Evolutionary conservation across 2,797 vertebrate species (phyloP), one percentile per base, ranked within the genome.

Genomic region (Pseudomugil tenellus): DNA sequence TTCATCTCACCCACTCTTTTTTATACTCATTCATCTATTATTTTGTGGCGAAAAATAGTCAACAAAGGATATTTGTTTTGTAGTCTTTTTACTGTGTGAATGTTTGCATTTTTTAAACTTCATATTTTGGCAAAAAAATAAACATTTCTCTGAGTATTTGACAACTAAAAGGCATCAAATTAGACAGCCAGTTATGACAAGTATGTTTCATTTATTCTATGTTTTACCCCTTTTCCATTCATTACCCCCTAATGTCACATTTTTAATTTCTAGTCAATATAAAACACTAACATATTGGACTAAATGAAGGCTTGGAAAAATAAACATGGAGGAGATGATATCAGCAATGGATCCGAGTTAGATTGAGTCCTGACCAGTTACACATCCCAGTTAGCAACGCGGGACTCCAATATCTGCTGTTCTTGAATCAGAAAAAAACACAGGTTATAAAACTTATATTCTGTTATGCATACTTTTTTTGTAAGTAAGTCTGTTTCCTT

Each of bases 161-260:
- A 28, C 26, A 39, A 70, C 56, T 41, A 54, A 61, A 48, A 67
- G 57, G 65, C 80, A 73, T 60, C 56, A 86, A 72, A 87, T 85
- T 23, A 69, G 26, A 60, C 70, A 56, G 61, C 59, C 56, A 64
- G 63, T 58, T 58, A 52, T 80, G 76, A 76, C 70, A 68, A 25
- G 37, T 25, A 1, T 41, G 31, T 69, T 48, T 3, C 12, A 74
- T 62, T 29, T 63, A 80, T 76, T 81, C 76, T 55, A 76, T 70
- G 69, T 76, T 59, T 55, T 51, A 31, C 62, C 69, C 55, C 67
- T 67, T 85, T 74, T 62, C 43, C 53, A n/a, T n/a, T n/a, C n/a
- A n/a, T n/a, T n/a, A n/a, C n/a, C n/a, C n/a, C n/a, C n/a, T n/a
- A n/a, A n/a, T n/a, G n/a, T n/a, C n/a, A n/a, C n/a, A n/a, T n/a